phyloP scores from a whole-genome alignment of 2,888 invertebrate species.

The Drosophila austrosaltans region DNA sequence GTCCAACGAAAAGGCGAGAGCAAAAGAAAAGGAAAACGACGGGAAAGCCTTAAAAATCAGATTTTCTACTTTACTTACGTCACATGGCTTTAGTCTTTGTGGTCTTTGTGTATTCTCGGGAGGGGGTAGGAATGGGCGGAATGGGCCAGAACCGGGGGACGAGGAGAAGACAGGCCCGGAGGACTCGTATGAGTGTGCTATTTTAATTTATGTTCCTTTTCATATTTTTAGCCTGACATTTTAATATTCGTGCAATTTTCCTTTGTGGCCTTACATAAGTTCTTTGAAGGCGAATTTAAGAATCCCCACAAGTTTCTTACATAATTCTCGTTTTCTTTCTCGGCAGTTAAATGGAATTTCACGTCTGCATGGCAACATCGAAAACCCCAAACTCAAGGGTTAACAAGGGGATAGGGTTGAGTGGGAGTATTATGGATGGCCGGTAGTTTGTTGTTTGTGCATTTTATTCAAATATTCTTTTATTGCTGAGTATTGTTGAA shows the following conservation, averaged over 20 bases:
- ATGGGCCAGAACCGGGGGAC: too few species aligned
- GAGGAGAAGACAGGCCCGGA: conserved; percentile 13
- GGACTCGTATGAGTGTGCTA: conserved; percentile 25
- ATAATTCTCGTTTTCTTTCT: conserved; percentile 2
- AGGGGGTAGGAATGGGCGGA: background rate
- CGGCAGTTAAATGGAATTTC: conserved; percentile 26
- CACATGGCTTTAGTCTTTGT: conserved; percentile 17
- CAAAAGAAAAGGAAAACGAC: background rate
- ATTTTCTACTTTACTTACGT: conserved; percentile 40
- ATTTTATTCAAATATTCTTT: conserved; percentile 50
- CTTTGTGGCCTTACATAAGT: conserved; percentile 3
- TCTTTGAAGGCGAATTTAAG: conserved; percentile 13
- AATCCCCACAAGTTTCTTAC: conserved; percentile 3
- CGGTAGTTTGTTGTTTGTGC: conserved; percentile 40
- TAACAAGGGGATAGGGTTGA: background rate
- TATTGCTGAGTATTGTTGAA: conserved; percentile 41
- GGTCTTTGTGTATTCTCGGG: background rate
- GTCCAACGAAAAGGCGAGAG: conserved; percentile 1
- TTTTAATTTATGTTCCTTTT: conserved; percentile 19
- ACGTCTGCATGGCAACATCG: conserved; percentile 65
- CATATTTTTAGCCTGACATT: conserved; percentile 36
- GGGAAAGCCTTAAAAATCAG: conserved; percentile 33
- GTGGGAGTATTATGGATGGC: background rate
- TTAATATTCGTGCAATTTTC: conserved; percentile 30
- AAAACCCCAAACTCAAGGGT: conserved; percentile 31